These are phyloP conservation scores for Epicampocera succincta DNA, from an alignment of 2,888 invertebrate genomes.

Conservation along the genomic window DNA sequence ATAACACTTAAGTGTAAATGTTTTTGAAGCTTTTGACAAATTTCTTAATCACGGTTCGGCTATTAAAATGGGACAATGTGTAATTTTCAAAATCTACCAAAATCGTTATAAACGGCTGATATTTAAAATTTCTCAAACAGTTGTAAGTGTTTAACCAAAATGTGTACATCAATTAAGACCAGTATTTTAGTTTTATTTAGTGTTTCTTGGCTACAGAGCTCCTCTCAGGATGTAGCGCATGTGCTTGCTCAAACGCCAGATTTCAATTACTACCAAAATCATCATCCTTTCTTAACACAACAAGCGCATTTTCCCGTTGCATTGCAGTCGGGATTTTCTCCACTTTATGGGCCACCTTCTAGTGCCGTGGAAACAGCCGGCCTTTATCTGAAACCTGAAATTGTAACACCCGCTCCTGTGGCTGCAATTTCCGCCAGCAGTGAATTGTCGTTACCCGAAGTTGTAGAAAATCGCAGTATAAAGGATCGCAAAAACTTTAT, in stretches of 20 bases:
- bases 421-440: constrained; percentile 71
- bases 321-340: constrained; percentile 63
- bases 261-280: constrained; percentile 72
- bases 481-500: constrained; percentile 75
- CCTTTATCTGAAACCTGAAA: constrained; percentile 55
- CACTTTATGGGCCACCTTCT: constrained; percentile 71
- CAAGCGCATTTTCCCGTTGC: constrained; percentile 58
- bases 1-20: constrained; percentile 1
- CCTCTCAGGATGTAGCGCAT: constrained; percentile 75
- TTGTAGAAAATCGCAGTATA: constrained; percentile 77
- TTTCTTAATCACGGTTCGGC: constrained; percentile 47
- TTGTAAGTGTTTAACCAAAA: constrained; percentile 46
- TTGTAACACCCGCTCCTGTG: constrained; percentile 72
- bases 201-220: constrained; percentile 1
- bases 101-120: constrained; percentile 39
- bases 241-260: constrained; percentile 75
- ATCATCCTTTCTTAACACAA: constrained; percentile 35
- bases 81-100: constrained; percentile 15
- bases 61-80: constrained; percentile 1
- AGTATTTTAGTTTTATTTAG: constrained; percentile 21
- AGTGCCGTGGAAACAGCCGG: constrained; percentile 5
- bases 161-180: constrained; percentile 52
- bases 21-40: constrained; percentile 5
- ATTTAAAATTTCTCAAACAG: constrained; percentile 46
- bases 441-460: constrained; percentile 78